phyloP scores from a whole-genome alignment of 2,888 invertebrate genomes.

The Anoncus sp. region DNA sequence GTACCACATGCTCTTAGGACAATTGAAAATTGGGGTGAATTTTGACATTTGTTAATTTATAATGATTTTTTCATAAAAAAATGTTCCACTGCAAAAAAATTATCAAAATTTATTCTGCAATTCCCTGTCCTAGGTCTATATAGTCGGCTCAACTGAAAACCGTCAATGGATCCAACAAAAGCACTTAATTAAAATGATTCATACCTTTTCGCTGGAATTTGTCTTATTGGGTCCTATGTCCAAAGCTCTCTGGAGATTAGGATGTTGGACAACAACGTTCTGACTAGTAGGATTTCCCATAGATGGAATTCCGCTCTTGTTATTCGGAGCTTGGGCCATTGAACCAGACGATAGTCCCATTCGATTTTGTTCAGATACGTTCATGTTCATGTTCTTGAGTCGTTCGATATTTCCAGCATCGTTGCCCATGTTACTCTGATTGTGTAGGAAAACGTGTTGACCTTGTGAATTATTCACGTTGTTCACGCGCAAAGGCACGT shows the following conservation, averaged over 20 bases:
- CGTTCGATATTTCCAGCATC: constrained; percentile 83
- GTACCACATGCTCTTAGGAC: too few relatives aligned
- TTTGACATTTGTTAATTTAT: not conserved
- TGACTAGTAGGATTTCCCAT: not conserved
- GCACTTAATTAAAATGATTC: not conserved
- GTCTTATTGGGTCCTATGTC: not conserved
- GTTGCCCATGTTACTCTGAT: constrained; percentile 79
- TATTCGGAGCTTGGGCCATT: constrained; percentile 54
- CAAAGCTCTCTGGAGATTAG: not conserved
- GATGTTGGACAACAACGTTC: not conserved
- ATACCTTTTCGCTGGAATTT: constrained; percentile 12
- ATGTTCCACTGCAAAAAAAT: too few relatives aligned
- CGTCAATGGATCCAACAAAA: too few relatives aligned
- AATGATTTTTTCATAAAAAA: not conserved
- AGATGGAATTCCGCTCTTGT: not conserved
- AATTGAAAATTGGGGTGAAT: too few relatives aligned
- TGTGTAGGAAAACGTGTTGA: constrained; percentile 77
- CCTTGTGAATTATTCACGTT: constrained; percentile 78
- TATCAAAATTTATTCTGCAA: too few relatives aligned
- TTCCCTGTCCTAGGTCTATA: too few relatives aligned
- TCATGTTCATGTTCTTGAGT: constrained; percentile 87
- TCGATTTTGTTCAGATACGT: constrained; percentile 79
- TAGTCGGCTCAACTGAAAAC: too few relatives aligned
- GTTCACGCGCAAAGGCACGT: constrained; percentile 78
- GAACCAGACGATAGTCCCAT: constrained; percentile 71